Evolutionary conservation across 2,797 vertebrate genomes (phyloP), one percentile per base, ranked within the genome.

Genomic region (Tarsius wallacei): DNA sequence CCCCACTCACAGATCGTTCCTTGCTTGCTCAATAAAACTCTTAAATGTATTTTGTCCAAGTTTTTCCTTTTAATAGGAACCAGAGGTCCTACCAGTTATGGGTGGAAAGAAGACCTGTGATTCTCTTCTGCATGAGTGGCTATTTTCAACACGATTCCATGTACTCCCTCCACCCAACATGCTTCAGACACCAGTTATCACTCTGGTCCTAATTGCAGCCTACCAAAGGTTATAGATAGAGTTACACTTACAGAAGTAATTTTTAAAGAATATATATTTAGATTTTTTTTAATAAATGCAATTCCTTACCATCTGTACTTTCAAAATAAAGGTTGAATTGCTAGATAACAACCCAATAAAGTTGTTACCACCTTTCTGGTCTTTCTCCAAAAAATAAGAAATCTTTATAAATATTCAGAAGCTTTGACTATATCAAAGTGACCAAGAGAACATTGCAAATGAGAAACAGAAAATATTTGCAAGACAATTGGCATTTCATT

Each of bases 391-490:
- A 73, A 81, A 74, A 71, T 33, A 84, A 94, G 80, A 93, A n/a
- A 71, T 82, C 80, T 90, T 90, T 93, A 95, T 97, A 93, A 97
- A 97, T 94, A 96, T 97, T 98, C 97, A 97, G 73, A 85, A 95
- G 95, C 68, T 94, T 91, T 87, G 89, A 87, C 87, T 74, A 22
- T 74, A 87, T 93, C 66, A 84, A 97, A 97, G 93, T 94, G 93
- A 87, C 96, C 93, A 82, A 85, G 5, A 94, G 89, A 94, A 94
- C 80, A 87, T 13, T 90, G 68, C 68, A 96, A 96, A 95, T 93
- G 87, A 94, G 86, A 91, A 97, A 90, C 68, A 93, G 94, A 91
- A 97, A 97, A 96, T 93, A 87, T 93, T 97, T 94, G 89, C 97
- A 94, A 93, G 91, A 96, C 93, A 97, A 96, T 93, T 90, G 93